These are phyloP conservation scores for Aptenodytes forsteri DNA, from an alignment of 2,113 vertebrate species.

Conservation along the genomic window DNA sequence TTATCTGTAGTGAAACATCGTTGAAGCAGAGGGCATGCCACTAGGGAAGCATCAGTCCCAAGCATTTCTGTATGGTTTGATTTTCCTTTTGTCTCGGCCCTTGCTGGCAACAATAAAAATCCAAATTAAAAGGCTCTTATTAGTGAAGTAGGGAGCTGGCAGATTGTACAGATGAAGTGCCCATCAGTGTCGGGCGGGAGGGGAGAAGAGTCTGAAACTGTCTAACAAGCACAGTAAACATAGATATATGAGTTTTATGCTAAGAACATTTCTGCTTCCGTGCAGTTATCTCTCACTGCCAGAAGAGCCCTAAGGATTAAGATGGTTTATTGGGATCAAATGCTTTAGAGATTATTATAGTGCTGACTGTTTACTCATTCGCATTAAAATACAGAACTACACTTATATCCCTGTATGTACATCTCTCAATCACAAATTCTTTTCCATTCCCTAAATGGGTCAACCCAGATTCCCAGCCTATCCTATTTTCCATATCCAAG, in stretches of 20 bases:
- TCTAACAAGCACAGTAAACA: conserved; percentile 56
- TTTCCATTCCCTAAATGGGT: background rate
- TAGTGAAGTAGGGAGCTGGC: background rate
- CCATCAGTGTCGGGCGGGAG: background rate
- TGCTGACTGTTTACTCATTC: conserved; percentile 68
- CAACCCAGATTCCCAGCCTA: background rate
- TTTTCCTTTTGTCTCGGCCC: conserved; percentile 3
- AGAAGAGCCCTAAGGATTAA: conserved; percentile 81
- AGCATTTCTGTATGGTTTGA: background rate
- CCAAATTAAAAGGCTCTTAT: background rate
- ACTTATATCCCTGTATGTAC: conserved; percentile 32
- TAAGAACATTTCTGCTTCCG: conserved; percentile 74
- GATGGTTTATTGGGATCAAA: conserved; percentile 81
- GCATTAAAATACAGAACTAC: conserved; percentile 67
- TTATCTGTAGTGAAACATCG: background rate
- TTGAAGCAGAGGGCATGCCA: background rate
- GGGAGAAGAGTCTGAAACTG: background rate
- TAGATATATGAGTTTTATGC: conserved; percentile 67
- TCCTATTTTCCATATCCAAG: conserved; percentile 1
- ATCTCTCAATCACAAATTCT: background rate
- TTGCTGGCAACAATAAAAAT: conserved; percentile 17
- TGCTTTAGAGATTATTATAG: conserved; percentile 73
- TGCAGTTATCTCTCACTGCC: conserved; percentile 77
- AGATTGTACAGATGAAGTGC: background rate
- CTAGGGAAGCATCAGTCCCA: background rate